Conservation (phyloP, 2,797 vertebrate species). For the Chrosomus eos region DNA sequence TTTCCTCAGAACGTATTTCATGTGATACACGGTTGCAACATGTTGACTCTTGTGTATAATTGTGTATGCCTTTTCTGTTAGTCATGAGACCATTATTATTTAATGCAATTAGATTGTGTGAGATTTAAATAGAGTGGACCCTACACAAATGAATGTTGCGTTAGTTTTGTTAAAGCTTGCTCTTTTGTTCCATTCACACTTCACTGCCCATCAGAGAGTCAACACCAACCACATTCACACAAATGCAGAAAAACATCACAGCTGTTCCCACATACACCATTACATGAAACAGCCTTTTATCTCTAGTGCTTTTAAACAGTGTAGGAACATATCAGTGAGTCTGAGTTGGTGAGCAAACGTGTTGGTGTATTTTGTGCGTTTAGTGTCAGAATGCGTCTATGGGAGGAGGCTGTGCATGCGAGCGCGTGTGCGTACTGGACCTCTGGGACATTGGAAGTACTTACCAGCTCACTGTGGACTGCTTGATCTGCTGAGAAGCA, state of each 20-base stretch:
- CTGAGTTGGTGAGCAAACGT: conserved; percentile 41
- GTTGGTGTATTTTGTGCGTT: conserved; percentile 38
- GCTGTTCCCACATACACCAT: conserved; percentile 27
- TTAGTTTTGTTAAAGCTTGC: background rate
- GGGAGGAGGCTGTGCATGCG: conserved; percentile 27
- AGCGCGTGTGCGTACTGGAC: conserved; percentile 38
- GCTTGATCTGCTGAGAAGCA: conserved; percentile 64
- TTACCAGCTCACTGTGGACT: conserved; percentile 59
- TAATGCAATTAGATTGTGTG: background rate
- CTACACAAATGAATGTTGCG: background rate
- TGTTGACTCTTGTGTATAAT: background rate
- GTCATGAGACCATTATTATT: background rate
- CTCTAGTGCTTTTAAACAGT: conserved; percentile 14
- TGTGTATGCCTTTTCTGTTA: background rate
- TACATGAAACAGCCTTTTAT: conserved; percentile 13
- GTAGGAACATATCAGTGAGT: background rate
- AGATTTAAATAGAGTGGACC: background rate
- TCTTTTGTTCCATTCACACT: conserved; percentile 40
- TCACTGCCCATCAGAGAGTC: conserved; percentile 44
- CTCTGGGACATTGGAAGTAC: conserved; percentile 66
- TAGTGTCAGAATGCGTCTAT: conserved; percentile 28
- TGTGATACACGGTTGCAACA: too few relatives aligned
- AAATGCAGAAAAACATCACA: conserved; percentile 47
- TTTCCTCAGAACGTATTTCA: too few relatives aligned
- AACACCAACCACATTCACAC: conserved; percentile 23